Conservation (phyloP, 2,888 invertebrate species). For the Lathronympha strigana region DNA sequence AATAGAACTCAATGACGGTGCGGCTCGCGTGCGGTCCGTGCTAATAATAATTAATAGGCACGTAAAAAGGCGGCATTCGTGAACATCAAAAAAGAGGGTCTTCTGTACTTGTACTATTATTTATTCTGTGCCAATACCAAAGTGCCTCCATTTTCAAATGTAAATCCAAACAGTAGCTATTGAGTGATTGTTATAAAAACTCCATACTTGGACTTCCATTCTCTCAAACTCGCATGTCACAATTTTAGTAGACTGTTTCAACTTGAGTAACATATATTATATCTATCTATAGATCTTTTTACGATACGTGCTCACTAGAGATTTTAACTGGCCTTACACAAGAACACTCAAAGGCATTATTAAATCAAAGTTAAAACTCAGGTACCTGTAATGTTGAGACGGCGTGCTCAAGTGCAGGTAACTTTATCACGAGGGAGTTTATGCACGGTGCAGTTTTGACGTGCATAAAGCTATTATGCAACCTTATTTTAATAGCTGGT, state of each 20-base stretch:
- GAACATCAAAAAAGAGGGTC: no score
- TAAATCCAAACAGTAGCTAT: no score
- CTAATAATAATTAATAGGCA: no score
- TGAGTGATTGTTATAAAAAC: no score
- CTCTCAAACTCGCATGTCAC: no score
- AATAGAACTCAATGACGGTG: no score
- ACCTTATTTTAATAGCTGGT: neutral
- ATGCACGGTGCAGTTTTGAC: constrained; percentile 37
- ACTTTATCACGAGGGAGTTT: constrained; percentile 54
- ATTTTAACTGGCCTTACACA: constrained; percentile 26
- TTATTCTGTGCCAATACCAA: no score
- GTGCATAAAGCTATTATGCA: constrained; percentile 10
- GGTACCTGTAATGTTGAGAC: constrained; percentile 42
- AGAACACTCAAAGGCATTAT: constrained; percentile 39
- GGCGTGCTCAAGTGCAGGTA: constrained; percentile 63
- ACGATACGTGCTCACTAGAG: constrained; percentile 21
- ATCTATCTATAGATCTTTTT: neutral
- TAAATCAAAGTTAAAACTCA: constrained; percentile 47
- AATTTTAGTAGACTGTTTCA: neutral
- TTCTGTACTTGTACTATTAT: no score
- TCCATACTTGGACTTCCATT: no score
- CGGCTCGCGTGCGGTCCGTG: no score
- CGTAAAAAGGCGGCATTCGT: no score
- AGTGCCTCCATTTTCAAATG: no score
- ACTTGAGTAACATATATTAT: neutral